Evolutionary conservation across 2,797 vertebrate genomes (phyloP), one percentile per base, ranked within the genome.

Genomic region (Gallinago solitaria): DNA sequence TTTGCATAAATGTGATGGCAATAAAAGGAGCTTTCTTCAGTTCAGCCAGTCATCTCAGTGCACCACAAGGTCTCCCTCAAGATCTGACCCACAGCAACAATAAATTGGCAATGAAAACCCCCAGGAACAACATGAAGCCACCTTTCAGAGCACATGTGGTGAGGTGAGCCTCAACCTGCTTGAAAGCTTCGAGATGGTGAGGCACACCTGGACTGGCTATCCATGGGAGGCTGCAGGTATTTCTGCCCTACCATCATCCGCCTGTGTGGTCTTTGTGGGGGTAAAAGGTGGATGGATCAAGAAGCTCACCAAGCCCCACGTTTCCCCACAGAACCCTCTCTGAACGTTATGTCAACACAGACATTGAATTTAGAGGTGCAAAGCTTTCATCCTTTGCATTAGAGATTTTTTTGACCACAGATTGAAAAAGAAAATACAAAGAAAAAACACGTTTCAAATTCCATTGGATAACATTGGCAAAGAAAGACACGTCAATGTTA

Each of bases 361-460:
- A 63, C 51, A 64, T 2, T 37, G 16, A 82, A n/a, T 79, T 86
- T 80, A 93, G 76, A 69, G 12, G 47, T 35, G 33, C 65, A 41
- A 41, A 64, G 27, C 3, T 86, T 94, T 90, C 9, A 0, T 37
- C 9, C 43, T 76, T 56, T 81, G 43, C 83, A 80, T n/a, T 37
- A 9, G 16, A 77, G 32, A 28, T 8, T 11, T 39, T 39, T 92
- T 67, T 60, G 28, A 83, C 50, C 2, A 0, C 35, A 24, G 20
- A 37, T 47, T 87, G 50, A 90, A 88, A 96, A 96, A 94, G 83
- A 95, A 95, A 95, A 95, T 41, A 93, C 37, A 78, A 73, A 56
- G 21, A 9, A 78, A 80, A 85, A 86, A 11, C 20, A 21, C 84
- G 70, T 92, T 84, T 87, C 92, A 87, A 9, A 91, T 93, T 95